Base-by-base conservation (phyloP, 2,888 invertebrate species). In the Drosophila acutilabella region DNA sequence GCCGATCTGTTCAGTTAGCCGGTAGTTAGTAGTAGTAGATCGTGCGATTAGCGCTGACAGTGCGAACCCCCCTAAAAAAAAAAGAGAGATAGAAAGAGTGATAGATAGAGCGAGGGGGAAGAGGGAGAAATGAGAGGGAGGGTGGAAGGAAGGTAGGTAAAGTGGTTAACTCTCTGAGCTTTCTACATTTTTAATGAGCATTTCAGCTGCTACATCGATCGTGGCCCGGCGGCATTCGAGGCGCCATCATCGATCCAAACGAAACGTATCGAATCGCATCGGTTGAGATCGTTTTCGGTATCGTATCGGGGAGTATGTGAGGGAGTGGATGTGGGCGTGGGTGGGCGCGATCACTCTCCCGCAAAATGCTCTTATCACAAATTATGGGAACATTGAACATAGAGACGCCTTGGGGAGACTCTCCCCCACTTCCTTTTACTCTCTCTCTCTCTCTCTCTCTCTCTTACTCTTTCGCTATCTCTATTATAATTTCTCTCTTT, bases 151-250 rank as follows among this genome's bases (percentile, higher is more conserved):
- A 20, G n/a, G 33, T 0, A 40, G 40, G 40, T 11, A 18, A 47
- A 38, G 44, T 30, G 26, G 50, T 50, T 44, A 56, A 70, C 65
- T 66, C 68, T 74, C 52, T 64, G 73, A 86, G 83, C 83, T 84
- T 84, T 84, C 87, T 86, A 84, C 83, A 83, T 84, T 86, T 82
- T 88, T 86, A 86, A 86, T 85, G 85, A 85, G 82, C 85, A 78
- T 87, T 82, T 85, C 88, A 86, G 75, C 85, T 81, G 66, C 64
- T 33, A 59, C 80, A 84, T 83, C 79, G 77, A 77, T 85, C 78
- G 85, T 78, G 73, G 62, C 71, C 71, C 86, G 45, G 48, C 68
- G 76, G 73, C 79, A 73, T 52, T 51, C 16, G 70, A 77, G 53
- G 66, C 69, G 71, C 74, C 68, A 71, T 53, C 69, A 57, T 56